Percentiles rank a stretch among this genome's conserved stretches.
phyloP scores from a whole-genome alignment of 2,113 vertebrate species.

The Nesoenas mayeri region DNA sequence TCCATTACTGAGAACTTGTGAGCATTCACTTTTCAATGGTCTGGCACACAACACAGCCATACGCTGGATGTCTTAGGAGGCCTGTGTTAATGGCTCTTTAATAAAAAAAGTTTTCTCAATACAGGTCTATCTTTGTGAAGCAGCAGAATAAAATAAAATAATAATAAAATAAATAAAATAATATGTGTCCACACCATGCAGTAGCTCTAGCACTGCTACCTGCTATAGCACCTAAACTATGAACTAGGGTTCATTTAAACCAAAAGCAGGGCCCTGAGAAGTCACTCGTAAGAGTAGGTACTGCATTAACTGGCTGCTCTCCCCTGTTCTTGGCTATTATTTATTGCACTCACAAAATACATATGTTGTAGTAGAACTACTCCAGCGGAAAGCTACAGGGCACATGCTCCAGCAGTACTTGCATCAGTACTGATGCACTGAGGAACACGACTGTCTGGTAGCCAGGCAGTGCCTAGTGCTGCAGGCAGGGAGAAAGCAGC shows the following conservation, averaged over 20 bases:
- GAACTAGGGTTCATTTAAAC: not conserved
- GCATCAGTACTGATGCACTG: not conserved
- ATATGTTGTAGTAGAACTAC: not conserved
- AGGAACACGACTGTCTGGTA: not conserved
- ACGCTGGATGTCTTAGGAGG: not conserved
- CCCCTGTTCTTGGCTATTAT: not conserved
- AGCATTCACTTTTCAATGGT: not conserved
- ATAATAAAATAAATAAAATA: not conserved
- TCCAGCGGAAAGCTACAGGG: not conserved
- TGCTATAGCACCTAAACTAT: not conserved
- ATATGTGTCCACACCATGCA: not conserved
- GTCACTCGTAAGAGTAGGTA: rapidly evolving
- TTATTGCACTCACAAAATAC: not conserved
- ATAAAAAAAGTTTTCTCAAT: not conserved
- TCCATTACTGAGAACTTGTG: rapidly evolving
- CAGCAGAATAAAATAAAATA: not conserved
- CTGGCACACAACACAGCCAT: not conserved
- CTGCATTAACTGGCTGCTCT: not conserved
- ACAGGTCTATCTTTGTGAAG: not conserved
- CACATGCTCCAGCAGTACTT: not conserved
- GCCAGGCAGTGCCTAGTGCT: not conserved
- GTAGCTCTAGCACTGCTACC: not conserved
- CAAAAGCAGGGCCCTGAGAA: not conserved
- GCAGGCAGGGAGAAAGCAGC: not conserved
- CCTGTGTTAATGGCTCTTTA: not conserved